These are phyloP conservation scores for Bimastos eiseni DNA, from an alignment of 2,888 invertebrate genomes.

Conservation along the genomic window DNA sequence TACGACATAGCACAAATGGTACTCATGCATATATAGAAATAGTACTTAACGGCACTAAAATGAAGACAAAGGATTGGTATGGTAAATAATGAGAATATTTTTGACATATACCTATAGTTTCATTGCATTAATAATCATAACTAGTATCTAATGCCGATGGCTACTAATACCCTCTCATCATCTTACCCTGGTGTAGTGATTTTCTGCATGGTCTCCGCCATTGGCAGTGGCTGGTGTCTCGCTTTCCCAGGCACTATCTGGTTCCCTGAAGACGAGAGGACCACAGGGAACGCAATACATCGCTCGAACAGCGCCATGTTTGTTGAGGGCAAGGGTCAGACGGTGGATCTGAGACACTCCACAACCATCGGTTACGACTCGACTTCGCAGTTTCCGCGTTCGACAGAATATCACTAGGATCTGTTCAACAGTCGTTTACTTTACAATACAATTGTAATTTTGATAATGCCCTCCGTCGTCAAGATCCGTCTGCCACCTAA, in stretches of 20 bases:
- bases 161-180: neutral
- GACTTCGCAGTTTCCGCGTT: neutral
- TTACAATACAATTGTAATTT: neutral
- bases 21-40: no score
- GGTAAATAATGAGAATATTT: no score
- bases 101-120: no score
- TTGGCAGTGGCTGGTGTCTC: neutral
- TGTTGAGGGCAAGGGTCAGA: constrained; percentile 39
- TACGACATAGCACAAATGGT: no score
- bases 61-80: neutral
- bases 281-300: constrained; percentile 44
- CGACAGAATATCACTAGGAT: neutral
- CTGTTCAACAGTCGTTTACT: neutral
- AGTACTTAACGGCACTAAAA: no score
- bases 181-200: constrained; percentile 40
- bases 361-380: neutral
- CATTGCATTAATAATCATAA: no score
- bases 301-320: constrained; percentile 38
- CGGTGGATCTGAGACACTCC: constrained; percentile 36
- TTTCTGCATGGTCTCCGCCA: constrained; percentile 31
- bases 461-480: no score
- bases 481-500: no score
- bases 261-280: constrained; percentile 36
- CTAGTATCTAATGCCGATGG: neutral
- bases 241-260: constrained; percentile 9